A percentile compares a stretch with the other conserved stretches of the same genome.
Evolutionary conservation across 1,140 invertebrate genomes (phyloP).

Genomic region (Bombus confusus): DNA sequence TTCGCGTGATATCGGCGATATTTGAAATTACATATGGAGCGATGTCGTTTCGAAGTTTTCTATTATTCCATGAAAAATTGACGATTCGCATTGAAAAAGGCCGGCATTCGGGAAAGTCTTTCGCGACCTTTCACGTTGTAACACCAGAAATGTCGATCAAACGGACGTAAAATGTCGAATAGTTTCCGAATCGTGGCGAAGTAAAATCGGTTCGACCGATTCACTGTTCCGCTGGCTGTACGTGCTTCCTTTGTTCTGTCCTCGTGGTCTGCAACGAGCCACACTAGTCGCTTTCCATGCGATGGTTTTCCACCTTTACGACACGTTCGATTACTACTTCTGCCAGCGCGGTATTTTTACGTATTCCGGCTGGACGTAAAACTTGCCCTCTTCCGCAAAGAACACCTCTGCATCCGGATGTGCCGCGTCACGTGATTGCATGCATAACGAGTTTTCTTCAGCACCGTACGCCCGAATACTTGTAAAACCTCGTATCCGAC

Average conservation of each 20-base stretch:
- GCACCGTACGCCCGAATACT: background rate
- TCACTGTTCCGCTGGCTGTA: background rate
- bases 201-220: conserved; percentile 29
- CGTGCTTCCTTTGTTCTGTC: background rate
- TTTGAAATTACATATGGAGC: background rate
- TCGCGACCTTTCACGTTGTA: background rate
- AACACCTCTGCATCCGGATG: conserved; percentile 4
- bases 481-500: background rate
- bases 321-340: conserved; percentile 13
- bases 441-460: conserved; percentile 20
- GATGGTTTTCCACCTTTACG: conserved; percentile 11
- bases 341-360: background rate
- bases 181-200: background rate
- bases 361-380: background rate
- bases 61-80: conserved; percentile 39
- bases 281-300: background rate
- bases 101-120: background rate
- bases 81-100: background rate
- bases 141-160: conserved; percentile 2
- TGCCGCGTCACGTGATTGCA: conserved; percentile 3
- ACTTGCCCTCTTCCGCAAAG: conserved; percentile 2
- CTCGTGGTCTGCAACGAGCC: background rate
- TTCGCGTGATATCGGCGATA: background rate
- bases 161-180: conserved; percentile 7
- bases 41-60: conserved; percentile 2